Base-by-base conservation (phyloP, 2,888 invertebrate species). In the Drosophila borealis region DNA sequence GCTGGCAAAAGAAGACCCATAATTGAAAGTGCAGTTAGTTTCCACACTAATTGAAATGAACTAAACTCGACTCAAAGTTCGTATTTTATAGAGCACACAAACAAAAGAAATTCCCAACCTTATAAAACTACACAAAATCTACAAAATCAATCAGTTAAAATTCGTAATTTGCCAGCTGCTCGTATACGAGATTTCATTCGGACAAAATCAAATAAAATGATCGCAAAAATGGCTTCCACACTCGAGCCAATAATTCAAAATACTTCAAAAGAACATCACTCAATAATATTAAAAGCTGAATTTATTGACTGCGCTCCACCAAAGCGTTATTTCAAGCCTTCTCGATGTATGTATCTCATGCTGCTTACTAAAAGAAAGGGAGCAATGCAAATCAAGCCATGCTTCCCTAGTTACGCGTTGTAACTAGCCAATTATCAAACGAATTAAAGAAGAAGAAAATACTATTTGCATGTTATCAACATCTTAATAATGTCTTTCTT, bases 11-110 rank as follows among this genome's bases (percentile, higher is more conserved):
- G 48, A 14, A 19, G 8, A n/a, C 10, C 36, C 64, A 60, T 55
- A 70, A 75, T 70, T 75, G 70, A 55, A 70, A 64, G 37, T 75
- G 70, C 45, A 57, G 48, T 13, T 60, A 48, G 50, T 46, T 49
- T 6, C 6, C n/a, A 14, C 14, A 48, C 41, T 48, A 69, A 62
- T 62, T 57, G 48, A 57, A 46, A 45, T 34, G 53, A 39, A 45
- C 44, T 8, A 34, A 60, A 34, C 29, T 19, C 29, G n/a, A 25
- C 41, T 39, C 39, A 39, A 45, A 45, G 21, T 10, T 9, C 42
- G 10, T 17, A 11, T 29, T 45, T 21, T 25, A 46, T 39, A 17
- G 45, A 37, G 13, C 44, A 21, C 25, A 41, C 36, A 36, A 42
- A 34, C 29, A 37, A 57, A 56, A 39, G 36, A 50, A 67, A 45